These are phyloP conservation scores for Hoplostethus atlanticus DNA, from an alignment of 2,797 vertebrate genomes.

Conservation along the genomic window DNA sequence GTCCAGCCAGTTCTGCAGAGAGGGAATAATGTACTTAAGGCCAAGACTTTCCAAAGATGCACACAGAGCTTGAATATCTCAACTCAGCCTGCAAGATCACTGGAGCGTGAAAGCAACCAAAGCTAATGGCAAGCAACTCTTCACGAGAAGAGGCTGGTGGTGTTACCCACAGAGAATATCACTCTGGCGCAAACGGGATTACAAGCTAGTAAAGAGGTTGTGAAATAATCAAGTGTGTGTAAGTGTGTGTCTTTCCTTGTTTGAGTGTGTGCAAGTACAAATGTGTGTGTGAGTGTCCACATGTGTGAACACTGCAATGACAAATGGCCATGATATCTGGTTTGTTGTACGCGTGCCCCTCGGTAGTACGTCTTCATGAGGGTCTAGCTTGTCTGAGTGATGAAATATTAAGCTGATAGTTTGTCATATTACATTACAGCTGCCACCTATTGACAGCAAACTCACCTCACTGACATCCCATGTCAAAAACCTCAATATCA, in stretches of 20 bases:
- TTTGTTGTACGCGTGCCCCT: conserved; percentile 22
- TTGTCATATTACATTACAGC: conserved; percentile 45
- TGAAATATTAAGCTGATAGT: conserved; percentile 5
- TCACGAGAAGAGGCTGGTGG: conserved; percentile 12
- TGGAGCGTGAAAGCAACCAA: neutral
- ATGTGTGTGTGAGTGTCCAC: conserved; percentile 13
- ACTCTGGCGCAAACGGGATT: neutral
- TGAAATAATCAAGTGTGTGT: conserved; percentile 2
- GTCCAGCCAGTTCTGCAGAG: conserved; percentile 1
- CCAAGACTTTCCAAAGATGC: conserved; percentile 18
- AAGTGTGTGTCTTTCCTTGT: neutral
- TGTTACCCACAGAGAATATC: conserved; percentile 10
- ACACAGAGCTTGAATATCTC: conserved; percentile 7
- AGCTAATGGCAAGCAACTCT: conserved; percentile 15
- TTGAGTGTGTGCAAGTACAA: neutral
- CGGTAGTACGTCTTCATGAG: conserved; percentile 33
- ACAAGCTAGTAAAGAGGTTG: neutral
- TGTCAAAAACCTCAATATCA: conserved; percentile 25
- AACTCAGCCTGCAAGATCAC: conserved; percentile 9
- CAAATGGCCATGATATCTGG: conserved; percentile 1
- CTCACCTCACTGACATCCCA: conserved; percentile 16
- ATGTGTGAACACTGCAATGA: conserved; percentile 13
- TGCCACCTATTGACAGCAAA: conserved; percentile 28
- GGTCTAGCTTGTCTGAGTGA: neutral
- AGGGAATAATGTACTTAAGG: neutral